phyloP scores from a whole-genome alignment of 2,113 vertebrate genomes.

The Sinocyclocheilus rhinocerous region DNA sequence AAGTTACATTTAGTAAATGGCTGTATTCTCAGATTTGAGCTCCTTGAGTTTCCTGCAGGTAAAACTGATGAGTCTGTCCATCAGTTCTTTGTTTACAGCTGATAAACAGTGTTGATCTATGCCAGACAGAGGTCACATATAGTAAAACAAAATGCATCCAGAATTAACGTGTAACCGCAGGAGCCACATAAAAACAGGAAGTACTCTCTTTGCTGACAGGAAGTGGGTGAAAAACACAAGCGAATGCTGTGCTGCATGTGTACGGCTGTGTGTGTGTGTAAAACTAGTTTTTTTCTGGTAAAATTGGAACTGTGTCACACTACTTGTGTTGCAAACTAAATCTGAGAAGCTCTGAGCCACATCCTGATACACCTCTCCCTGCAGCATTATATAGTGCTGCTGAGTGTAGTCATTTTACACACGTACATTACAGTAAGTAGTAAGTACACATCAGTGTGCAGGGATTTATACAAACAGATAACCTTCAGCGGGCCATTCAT shows the following conservation, averaged over 20 bases:
- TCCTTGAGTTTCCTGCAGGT: not conserved
- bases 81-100: not conserved
- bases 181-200: conserved; percentile 23
- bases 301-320: not conserved
- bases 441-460: not conserved
- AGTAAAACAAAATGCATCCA: conserved; percentile 31
- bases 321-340: conserved; percentile 17
- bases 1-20: no score
- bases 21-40: not conserved
- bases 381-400: not conserved
- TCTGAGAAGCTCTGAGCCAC: conserved; percentile 3
- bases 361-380: conserved; percentile 13
- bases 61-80: not conserved
- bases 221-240: not conserved
- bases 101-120: not conserved
- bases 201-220: not conserved
- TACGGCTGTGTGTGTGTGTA: not conserved
- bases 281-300: not conserved
- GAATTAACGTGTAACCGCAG: not conserved
- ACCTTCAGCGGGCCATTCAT: not conserved
- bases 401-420: not conserved
- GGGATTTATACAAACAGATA: not conserved
- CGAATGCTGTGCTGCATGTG: not conserved
- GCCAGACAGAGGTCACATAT: not conserved
- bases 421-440: not conserved